Percentiles rank a stretch among this genome's conserved stretches.
Evolutionary conservation across 2,113 vertebrate species (phyloP).

Genomic region (Phyllostomus discolor): DNA sequence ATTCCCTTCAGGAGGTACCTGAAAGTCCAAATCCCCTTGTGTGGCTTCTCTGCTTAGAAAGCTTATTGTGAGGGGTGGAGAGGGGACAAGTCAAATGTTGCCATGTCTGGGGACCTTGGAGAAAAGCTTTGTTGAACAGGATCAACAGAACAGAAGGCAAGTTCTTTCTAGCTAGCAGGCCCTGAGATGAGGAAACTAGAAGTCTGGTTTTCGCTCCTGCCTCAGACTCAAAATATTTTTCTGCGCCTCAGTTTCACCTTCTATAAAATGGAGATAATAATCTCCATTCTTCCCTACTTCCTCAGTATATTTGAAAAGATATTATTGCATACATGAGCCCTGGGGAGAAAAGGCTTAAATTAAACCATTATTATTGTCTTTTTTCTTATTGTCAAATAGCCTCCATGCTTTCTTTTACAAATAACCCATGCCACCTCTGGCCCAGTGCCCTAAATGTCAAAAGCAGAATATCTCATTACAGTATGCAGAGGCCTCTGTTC

Average conservation of each 20-base stretch:
- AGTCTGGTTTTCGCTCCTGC: not conserved
- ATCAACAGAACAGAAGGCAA: not conserved
- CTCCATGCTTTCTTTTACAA: constrained; percentile 23
- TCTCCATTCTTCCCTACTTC: not conserved
- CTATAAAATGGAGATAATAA: constrained; percentile 50
- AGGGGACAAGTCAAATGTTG: not conserved
- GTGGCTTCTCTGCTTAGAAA: not conserved
- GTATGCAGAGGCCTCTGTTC: not conserved
- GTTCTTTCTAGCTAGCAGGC: not conserved
- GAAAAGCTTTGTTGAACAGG: not conserved
- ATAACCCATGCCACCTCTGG: constrained; percentile 16
- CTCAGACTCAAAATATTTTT: constrained; percentile 32
- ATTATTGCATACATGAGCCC: not conserved
- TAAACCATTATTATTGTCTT: constrained; percentile 28
- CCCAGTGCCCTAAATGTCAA: constrained; percentile 57
- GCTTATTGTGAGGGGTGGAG: not conserved
- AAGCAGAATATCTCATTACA: not conserved
- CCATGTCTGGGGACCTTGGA: not conserved
- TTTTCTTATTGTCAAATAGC: constrained; percentile 5
- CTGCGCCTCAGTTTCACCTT: constrained; percentile 39
- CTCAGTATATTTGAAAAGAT: not conserved
- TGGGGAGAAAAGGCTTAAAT: not conserved
- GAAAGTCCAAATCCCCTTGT: not conserved
- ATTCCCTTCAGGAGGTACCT: not conserved
- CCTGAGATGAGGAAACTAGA: not conserved